phyloP scores from a whole-genome alignment of 1,140 invertebrate genomes.

The Eriocheir sinensis region DNA sequence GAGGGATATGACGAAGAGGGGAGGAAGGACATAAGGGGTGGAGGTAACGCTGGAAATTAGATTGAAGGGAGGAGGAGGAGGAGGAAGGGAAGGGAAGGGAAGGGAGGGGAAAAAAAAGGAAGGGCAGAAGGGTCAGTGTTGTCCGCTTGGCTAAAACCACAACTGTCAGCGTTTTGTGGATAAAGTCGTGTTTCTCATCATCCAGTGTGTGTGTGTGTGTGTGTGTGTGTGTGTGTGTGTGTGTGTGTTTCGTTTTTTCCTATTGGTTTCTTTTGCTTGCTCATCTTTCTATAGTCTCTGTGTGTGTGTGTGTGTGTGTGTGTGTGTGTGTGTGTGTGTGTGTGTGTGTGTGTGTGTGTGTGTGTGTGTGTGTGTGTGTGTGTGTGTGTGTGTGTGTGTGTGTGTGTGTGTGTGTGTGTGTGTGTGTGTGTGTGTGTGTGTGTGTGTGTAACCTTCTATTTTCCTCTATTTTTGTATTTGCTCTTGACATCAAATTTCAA shows the following conservation, averaged over 20 bases:
- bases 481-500: background rate
- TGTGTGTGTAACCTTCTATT: background rate
- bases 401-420: constrained; percentile 52
- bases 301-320: background rate
- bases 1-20: background rate
- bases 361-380: background rate
- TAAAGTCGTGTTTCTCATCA: background rate
- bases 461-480: no score
- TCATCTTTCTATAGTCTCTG: background rate
- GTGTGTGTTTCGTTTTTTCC: no score
- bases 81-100: background rate
- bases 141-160: background rate
- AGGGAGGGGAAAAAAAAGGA: background rate
- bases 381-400: constrained; percentile 50
- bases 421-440: constrained; percentile 40
- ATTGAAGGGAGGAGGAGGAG: background rate
- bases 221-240: background rate
- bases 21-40: background rate
- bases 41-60: background rate
- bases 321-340: background rate
- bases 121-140: background rate
- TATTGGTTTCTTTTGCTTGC: no score
- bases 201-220: background rate
- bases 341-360: background rate
- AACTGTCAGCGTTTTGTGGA: background rate